These are phyloP conservation scores for Marmota monax DNA, from an alignment of 2,113 vertebrate species.

Conservation along the genomic window DNA sequence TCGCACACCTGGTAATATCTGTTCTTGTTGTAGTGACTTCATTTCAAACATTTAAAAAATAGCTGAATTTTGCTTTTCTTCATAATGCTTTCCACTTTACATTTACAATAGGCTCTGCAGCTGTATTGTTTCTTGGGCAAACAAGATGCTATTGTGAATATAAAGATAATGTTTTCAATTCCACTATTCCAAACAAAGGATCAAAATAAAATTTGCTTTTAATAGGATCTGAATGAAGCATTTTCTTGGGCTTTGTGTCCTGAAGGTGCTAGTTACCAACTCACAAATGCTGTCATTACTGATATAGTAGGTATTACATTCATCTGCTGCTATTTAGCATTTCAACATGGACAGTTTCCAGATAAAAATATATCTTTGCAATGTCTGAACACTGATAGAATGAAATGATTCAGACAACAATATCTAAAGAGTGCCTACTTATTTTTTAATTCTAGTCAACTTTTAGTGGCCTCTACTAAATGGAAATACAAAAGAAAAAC, in stretches of 20 bases:
- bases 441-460: background rate
- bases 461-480: background rate
- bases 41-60: background rate
- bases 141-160: background rate
- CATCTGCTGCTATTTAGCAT: background rate
- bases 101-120: background rate
- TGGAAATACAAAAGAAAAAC: background rate
- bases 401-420: background rate
- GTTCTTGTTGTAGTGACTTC: background rate
- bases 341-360: background rate
- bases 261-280: background rate
- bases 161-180: slow-evolving; percentile 19
- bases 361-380: background rate
- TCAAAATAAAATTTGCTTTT: slow-evolving; percentile 29
- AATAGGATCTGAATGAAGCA: background rate
- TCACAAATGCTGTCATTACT: background rate
- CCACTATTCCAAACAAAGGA: background rate
- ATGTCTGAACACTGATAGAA: background rate
- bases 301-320: background rate
- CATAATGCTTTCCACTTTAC: background rate
- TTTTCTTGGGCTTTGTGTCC: background rate
- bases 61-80: background rate
- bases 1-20: background rate
- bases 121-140: background rate
- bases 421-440: background rate